Base-by-base conservation (phyloP, 2,888 invertebrate species). In the Cataglyphis rosenhaueri region DNA sequence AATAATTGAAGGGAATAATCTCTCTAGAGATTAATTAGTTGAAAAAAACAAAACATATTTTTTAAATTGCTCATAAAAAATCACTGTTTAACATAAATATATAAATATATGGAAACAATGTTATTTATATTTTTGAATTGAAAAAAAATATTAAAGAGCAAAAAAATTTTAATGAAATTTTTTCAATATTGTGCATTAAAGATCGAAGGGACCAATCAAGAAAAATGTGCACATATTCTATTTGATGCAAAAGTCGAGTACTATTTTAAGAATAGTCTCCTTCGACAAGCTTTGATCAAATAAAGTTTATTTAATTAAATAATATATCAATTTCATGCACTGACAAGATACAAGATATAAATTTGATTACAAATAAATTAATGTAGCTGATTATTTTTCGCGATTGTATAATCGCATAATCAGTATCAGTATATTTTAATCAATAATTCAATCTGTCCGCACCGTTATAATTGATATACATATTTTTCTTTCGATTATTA, bases 281-380 rank as follows among this genome's bases (percentile, higher is more conserved):
- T 44, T 15, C 3, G 41, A 12, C 12, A 9, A 9, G 10, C 3
- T 70, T 70, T 32, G 18, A 78, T 55, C 41, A n/a, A 78, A 18
- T 15, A 29, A n/a, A 38, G 18, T 78, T 55, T 6, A 25, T 44
- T 70, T 15, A 59, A 41, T 8, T n/a, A 15, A 41, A 29, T 52
- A 18, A 76, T n/a, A 57, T 21, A 41, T 55, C 5, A n/a, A 59
- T 68, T 25, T 10, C 9, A 12, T 12, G 12, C 8, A 3, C 1
- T 18, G 18, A 25, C 21, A 15, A 38, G 38, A 73, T 41, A n/a
- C 12, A 66, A 41, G 15, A 65, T 65, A 25, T 0, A 25, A 12
- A 65, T 15, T 66, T 18, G 35, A 62, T 18, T 48, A 12, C 21
- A 48, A 74, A 64, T 44, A 64, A 64, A 64, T 74, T 74, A 48